These are phyloP conservation scores for Rhynchophorus ferrugineus DNA, from an alignment of 1,140 invertebrate species.

Conservation along the genomic window DNA sequence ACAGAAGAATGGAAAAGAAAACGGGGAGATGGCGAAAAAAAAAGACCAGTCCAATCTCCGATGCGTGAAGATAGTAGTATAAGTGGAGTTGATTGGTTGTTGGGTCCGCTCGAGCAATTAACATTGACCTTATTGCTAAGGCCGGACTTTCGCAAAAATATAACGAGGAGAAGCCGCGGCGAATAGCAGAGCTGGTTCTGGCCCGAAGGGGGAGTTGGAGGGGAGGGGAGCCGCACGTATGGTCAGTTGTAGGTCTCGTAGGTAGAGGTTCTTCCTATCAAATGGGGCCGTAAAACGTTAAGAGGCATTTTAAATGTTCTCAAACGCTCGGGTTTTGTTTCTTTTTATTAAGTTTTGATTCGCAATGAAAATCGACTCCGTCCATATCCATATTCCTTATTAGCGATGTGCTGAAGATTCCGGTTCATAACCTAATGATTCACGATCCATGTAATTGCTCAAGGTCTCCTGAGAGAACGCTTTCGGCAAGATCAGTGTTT, in stretches of 20 bases:
- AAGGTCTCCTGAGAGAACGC: too few species aligned
- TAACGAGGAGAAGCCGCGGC: slow-evolving; percentile 18
- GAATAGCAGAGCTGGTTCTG: slow-evolving; percentile 16
- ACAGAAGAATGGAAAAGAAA: slow-evolving; percentile 2
- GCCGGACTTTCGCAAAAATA: slow-evolving; percentile 21
- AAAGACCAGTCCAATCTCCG: slow-evolving; percentile 5
- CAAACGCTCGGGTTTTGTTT: too few species aligned
- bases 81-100: slow-evolving; percentile 18
- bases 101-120: slow-evolving; percentile 17
- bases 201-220: slow-evolving; percentile 1
- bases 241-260: slow-evolving; percentile 10
- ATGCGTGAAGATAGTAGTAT: slow-evolving; percentile 24
- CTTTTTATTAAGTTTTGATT: too few species aligned
- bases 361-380: too few species aligned
- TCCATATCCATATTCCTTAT: too few species aligned
- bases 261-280: slow-evolving; percentile 7
- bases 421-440: too few species aligned
- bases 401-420: too few species aligned
- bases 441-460: too few species aligned
- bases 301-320: too few species aligned
- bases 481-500: too few species aligned
- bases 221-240: slow-evolving; percentile 2
- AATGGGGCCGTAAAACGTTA: too few species aligned
- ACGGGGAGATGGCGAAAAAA: slow-evolving; percentile 2
- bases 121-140: slow-evolving; percentile 23